Percentiles rank a stretch among this genome's conserved stretches.
Evolutionary conservation across 2,113 vertebrate species (phyloP).

Genomic region (Petaurus breviceps): DNA sequence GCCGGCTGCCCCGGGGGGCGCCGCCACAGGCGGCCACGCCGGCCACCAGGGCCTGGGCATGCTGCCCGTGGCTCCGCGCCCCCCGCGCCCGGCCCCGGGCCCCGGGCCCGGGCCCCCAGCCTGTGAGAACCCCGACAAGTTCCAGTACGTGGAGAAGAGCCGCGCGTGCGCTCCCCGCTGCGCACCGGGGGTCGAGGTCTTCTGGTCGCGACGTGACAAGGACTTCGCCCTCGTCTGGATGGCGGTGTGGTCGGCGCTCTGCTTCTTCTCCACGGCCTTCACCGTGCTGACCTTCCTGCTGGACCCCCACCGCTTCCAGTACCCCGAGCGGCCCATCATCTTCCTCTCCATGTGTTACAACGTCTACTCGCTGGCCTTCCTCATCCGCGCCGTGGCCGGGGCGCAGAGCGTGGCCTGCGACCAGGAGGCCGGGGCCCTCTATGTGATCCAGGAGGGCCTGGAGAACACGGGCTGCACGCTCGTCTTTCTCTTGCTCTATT

Average conservation of each 20-base stretch:
- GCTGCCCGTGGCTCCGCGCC: conserved; percentile 87
- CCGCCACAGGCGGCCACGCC: conserved; percentile 91
- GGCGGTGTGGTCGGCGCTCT: conserved; percentile 96
- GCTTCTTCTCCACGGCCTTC: conserved; percentile 97
- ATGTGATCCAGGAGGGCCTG: conserved; percentile 96
- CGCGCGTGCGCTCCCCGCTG: conserved; percentile 94
- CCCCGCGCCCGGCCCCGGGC: conserved; percentile 87
- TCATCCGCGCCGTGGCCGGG: conserved; percentile 94
- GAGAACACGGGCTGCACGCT: conserved; percentile 98
- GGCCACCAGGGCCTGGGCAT: conserved; percentile 91
- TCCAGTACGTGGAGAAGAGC: conserved; percentile 96
- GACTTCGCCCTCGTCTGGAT: conserved; percentile 99
- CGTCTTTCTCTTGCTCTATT: conserved; percentile 98
- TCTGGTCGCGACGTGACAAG: conserved; percentile 96
- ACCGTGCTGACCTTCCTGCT: conserved; percentile 97
- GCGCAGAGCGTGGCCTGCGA: conserved; percentile 96
- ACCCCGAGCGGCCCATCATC: conserved; percentile 97
- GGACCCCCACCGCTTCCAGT: conserved; percentile 97
- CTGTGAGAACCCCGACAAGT: conserved; percentile 95
- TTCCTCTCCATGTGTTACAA: conserved; percentile 99
- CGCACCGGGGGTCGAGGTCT: conserved; percentile 93
- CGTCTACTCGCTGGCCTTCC: conserved; percentile 96
- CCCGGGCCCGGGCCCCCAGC: conserved; percentile 73
- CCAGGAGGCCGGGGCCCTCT: conserved; percentile 92
- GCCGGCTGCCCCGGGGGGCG: conserved; percentile 82